phyloP scores from a whole-genome alignment of 1,140 invertebrate species.

The Atta colombica region DNA sequence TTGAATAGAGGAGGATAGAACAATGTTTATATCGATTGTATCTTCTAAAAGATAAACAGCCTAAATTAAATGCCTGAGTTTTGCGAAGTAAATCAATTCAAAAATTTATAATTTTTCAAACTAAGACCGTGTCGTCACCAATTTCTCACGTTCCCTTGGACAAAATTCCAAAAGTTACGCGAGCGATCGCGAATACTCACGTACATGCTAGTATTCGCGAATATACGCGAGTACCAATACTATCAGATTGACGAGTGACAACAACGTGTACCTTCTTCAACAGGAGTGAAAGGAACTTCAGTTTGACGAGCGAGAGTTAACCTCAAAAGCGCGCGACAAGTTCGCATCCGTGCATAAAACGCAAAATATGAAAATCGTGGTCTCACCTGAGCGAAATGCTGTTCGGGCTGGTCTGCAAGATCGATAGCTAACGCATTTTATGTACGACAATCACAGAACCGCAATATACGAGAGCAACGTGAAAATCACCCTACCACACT shows the following conservation, averaged over 20 bases:
- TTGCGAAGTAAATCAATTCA: neutral
- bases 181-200: neutral
- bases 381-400: conserved; percentile 49
- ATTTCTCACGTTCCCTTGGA: neutral
- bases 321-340: conserved; percentile 39
- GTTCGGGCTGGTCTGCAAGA: neutral
- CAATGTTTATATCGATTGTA: no score
- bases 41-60: no score
- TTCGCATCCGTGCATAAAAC: neutral
- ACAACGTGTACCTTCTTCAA: neutral
- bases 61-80: neutral
- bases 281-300: conserved; percentile 21
- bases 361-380: neutral
- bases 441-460: conserved; percentile 25
- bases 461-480: conserved; percentile 31
- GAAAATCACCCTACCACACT: conserved; percentile 27
- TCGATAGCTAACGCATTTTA: conserved; percentile 65
- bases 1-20: no score
- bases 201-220: neutral
- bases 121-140: no score
- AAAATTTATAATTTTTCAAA: neutral
- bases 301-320: conserved; percentile 41
- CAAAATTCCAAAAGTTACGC: neutral
- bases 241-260: neutral
- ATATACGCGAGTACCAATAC: neutral